These are phyloP conservation scores for Solenopsis fugax DNA, from an alignment of 1,140 invertebrate species.

Conservation along the genomic window DNA sequence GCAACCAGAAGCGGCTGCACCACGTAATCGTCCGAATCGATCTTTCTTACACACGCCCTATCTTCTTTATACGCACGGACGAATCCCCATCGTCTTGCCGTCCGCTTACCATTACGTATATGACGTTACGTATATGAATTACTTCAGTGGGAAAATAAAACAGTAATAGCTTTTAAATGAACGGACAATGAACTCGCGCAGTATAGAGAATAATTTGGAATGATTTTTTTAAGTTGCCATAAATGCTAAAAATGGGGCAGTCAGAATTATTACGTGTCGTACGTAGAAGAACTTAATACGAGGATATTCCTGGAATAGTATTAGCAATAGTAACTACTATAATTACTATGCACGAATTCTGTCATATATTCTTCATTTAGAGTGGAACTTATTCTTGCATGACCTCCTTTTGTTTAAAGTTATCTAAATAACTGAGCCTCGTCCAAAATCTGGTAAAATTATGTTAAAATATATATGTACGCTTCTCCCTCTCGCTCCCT, in stretches of 20 bases:
- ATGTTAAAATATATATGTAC: neutral
- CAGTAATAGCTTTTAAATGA: neutral
- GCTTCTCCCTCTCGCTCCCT: neutral
- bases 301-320: neutral
- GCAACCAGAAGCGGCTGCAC: slow-evolving; percentile 37
- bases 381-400: slow-evolving; percentile 29
- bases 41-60: slow-evolving; percentile 23
- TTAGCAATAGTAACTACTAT: slow-evolving; percentile 3
- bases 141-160: neutral
- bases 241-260: neutral
- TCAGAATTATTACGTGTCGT: neutral
- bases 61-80: slow-evolving; percentile 40
- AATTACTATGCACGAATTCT: neutral
- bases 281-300: no score
- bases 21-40: slow-evolving; percentile 28
- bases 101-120: neutral
- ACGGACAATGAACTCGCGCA: no score
- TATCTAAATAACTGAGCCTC: slow-evolving; percentile 23
- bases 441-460: slow-evolving; percentile 16
- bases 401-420: slow-evolving; percentile 49
- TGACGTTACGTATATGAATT: slow-evolving; percentile 6
- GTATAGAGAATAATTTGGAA: neutral
- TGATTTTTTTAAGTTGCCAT: neutral
- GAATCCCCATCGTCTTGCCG: slow-evolving; percentile 26
- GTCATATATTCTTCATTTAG: neutral